These are phyloP conservation scores for Whitmania pigra DNA, from an alignment of 1,140 invertebrate species.

Conservation along the genomic window DNA sequence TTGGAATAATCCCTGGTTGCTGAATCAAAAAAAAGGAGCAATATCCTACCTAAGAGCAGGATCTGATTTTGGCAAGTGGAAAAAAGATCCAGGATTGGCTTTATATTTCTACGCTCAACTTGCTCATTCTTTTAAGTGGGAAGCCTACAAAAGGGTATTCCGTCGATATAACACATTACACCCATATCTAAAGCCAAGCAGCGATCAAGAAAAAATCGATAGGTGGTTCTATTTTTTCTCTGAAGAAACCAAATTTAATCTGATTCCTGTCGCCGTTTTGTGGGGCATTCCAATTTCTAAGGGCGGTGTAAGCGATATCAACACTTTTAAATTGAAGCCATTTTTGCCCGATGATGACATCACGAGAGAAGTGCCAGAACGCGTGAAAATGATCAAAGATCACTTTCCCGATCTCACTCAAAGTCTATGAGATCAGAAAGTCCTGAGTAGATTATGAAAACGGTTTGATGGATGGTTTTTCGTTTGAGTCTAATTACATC, in stretches of 20 bases:
- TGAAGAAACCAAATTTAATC: neutral
- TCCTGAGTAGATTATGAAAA: too few relatives aligned
- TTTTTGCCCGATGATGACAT: slow-evolving; percentile 23
- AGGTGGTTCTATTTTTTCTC: slow-evolving; percentile 23
- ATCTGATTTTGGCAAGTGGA: slow-evolving; percentile 22
- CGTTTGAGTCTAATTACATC: too few relatives aligned
- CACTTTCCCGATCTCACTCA: too few relatives aligned
- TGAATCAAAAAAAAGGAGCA: slow-evolving; percentile 10
- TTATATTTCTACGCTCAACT: slow-evolving; percentile 26
- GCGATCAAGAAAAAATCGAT: slow-evolving; percentile 26
- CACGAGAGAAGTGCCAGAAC: slow-evolving; percentile 11
- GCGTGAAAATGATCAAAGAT: neutral
- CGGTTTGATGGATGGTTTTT: too few relatives aligned
- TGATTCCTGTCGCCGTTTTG: neutral
- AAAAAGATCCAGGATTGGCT: slow-evolving; percentile 21
- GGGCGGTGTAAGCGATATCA: slow-evolving; percentile 6
- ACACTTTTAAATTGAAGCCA: neutral
- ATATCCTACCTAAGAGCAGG: slow-evolving; percentile 25
- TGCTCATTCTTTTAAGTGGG: slow-evolving; percentile 25
- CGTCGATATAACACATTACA: slow-evolving; percentile 18
- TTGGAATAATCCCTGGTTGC: slow-evolving; percentile 27
- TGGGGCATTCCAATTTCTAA: neutral
- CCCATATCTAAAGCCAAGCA: slow-evolving; percentile 18
- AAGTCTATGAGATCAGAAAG: too few relatives aligned
- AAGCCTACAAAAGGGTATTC: slow-evolving; percentile 25